A percentile compares a stretch with the other conserved stretches of the same genome.
These are phyloP conservation scores for Hemicordylus capensis DNA, from an alignment of 2,113 vertebrate species.

Conservation along the genomic window DNA sequence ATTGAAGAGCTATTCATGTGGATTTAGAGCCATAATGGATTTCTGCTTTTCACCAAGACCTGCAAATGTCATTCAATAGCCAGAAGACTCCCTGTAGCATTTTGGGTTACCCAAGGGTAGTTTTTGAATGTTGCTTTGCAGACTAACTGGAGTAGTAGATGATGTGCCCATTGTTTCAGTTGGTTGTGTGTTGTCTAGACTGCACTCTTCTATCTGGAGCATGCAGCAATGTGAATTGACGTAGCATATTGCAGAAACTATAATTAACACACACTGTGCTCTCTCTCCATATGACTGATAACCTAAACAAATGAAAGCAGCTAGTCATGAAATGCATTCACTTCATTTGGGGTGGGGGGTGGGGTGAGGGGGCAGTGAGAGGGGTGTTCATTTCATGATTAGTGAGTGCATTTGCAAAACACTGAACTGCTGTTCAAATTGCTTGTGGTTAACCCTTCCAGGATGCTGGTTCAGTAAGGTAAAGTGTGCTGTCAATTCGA, in stretches of 20 bases:
- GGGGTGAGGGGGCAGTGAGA: too few relatives aligned
- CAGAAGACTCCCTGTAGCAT: too few relatives aligned
- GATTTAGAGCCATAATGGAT: too few relatives aligned
- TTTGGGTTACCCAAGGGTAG: not conserved
- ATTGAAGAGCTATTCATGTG: not conserved
- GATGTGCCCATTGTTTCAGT: not conserved
- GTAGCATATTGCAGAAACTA: not conserved
- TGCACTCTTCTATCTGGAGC: not conserved
- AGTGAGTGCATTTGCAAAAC: too few relatives aligned
- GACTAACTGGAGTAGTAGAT: too few relatives aligned
- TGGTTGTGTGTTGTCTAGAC: not conserved
- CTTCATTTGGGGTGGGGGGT: too few relatives aligned
- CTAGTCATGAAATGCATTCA: not conserved
- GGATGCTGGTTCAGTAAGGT: too few relatives aligned
- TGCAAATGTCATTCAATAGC: not conserved
- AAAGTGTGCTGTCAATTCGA: too few relatives aligned
- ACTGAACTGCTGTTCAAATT: too few relatives aligned
- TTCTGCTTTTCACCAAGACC: not conserved
- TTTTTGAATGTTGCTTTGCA: not conserved
- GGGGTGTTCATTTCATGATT: not conserved
- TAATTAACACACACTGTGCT: not conserved
- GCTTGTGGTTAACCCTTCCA: too few relatives aligned
- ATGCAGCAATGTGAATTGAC: not conserved
- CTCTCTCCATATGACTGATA: not conserved
- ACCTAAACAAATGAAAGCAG: not conserved